A percentile compares a stretch with the other conserved stretches of the same genome.
Conservation (phyloP, 2,797 vertebrate genomes). For the Dromococcyx pavoninus region DNA sequence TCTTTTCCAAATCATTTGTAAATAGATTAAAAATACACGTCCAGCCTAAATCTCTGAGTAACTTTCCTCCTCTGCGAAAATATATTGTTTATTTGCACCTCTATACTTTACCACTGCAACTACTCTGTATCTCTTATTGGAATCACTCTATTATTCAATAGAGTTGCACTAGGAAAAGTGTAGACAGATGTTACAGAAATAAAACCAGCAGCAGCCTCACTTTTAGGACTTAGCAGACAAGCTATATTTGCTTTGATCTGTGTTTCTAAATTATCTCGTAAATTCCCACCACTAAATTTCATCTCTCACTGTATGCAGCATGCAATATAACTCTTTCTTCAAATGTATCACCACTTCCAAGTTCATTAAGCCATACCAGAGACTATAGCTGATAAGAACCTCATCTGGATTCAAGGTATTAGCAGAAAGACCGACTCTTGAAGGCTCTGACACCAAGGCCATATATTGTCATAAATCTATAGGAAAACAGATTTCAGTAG, state of each 20-base stretch:
- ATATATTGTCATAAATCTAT: conserved; percentile 13
- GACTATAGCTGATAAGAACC: conserved; percentile 10
- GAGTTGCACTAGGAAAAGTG: background rate
- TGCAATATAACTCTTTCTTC: background rate
- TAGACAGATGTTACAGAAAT: background rate
- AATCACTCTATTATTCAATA: background rate
- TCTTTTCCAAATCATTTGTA: background rate
- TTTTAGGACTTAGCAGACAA: conserved; percentile 7
- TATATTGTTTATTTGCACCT: conserved; percentile 1
- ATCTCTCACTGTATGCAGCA: background rate
- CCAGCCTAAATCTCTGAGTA: background rate
- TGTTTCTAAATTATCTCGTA: conserved; percentile 7
- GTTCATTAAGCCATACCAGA: conserved; percentile 30
- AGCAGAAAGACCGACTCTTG: conserved; percentile 22
- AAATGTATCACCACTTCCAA: background rate
- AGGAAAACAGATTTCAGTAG: conserved; percentile 56
- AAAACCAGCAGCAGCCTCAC: background rate
- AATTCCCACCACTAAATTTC: background rate
- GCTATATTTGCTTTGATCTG: background rate
- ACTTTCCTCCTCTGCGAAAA: conserved; percentile 5
- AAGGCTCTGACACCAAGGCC: conserved; percentile 40
- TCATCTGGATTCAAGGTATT: conserved; percentile 41
- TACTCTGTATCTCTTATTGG: background rate
- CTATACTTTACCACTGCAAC: background rate
- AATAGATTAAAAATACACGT: background rate